Conservation (phyloP, 2,888 invertebrate genomes). For the Drosophila birchii region DNA sequence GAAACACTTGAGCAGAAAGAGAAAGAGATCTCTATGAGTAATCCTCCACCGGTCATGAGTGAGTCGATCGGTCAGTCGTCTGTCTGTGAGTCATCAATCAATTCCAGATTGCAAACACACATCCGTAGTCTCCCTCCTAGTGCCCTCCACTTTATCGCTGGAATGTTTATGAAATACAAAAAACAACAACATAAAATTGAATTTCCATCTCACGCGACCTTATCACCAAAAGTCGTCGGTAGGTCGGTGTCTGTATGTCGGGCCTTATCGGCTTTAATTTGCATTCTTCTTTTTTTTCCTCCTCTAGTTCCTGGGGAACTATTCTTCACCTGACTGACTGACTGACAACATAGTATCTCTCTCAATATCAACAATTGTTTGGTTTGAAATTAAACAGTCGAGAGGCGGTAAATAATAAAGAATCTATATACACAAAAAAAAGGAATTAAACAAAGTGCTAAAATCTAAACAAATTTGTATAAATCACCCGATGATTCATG, state of each 20-base stretch:
- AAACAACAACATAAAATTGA: conserved; percentile 7
- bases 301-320: conserved; percentile 6
- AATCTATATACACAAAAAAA: background rate
- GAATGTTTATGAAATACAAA: conserved; percentile 24
- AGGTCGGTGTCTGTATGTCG: conserved; percentile 15
- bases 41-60: conserved; percentile 30
- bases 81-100: conserved; percentile 39
- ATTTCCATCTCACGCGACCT: conserved; percentile 22
- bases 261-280: conserved; percentile 34
- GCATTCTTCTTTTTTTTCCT: conserved; percentile 3
- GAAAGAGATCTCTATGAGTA: conserved; percentile 33
- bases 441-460: conserved; percentile 14
- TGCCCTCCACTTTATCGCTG: conserved; percentile 27
- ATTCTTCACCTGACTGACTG: conserved; percentile 37
- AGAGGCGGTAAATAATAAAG: conserved; percentile 19
- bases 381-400: conserved; percentile 25
- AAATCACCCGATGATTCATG: conserved; percentile 24
- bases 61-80: conserved; percentile 16
- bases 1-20: conserved; percentile 5
- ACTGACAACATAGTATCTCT: conserved; percentile 8
- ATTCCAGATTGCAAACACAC: conserved; percentile 23
- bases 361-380: conserved; percentile 19
- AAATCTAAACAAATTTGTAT: conserved; percentile 23
- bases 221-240: conserved; percentile 12
- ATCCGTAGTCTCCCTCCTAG: conserved; percentile 7